Evolutionary conservation across 2,888 invertebrate genomes (phyloP).

Genomic region (Cheilosia vernalis): DNA sequence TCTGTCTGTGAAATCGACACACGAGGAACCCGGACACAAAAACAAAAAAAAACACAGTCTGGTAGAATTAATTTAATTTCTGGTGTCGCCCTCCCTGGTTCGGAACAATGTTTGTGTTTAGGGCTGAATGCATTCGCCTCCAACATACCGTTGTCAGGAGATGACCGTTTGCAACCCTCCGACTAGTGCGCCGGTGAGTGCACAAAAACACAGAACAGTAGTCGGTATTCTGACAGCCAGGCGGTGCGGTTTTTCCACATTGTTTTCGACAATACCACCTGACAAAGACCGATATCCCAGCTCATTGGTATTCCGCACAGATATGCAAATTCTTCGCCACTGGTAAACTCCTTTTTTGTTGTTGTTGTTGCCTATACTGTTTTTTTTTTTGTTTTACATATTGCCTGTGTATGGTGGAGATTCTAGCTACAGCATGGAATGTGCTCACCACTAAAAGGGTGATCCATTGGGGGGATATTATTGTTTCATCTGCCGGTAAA

Average conservation of each 20-base stretch:
- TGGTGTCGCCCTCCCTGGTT: conserved; percentile 34
- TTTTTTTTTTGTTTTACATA: conserved; percentile 39
- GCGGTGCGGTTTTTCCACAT: conserved; percentile 53
- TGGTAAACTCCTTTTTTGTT: conserved; percentile 46
- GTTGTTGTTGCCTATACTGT: conserved; percentile 32
- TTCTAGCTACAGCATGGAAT: conserved; percentile 53
- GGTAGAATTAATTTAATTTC: conserved; percentile 70
- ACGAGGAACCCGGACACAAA: conserved; percentile 34
- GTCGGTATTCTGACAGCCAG: conserved; percentile 48
- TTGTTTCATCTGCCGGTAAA: conserved; percentile 58
- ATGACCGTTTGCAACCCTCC: conserved; percentile 49
- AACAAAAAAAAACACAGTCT: conserved; percentile 44
- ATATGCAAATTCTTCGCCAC: conserved; percentile 76
- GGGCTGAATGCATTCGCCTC: conserved; percentile 63
- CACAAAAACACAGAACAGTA: conserved; percentile 43
- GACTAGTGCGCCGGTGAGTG: conserved; percentile 24
- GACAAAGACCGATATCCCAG: conserved; percentile 65
- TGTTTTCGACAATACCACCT: conserved; percentile 66
- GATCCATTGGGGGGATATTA: conserved; percentile 45
- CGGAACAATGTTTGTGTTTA: conserved; percentile 63
- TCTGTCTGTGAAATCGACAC: conserved; percentile 54
- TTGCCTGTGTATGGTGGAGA: conserved; percentile 52
- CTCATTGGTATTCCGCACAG: conserved; percentile 76
- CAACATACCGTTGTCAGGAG: conserved; percentile 15
- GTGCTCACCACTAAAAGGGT: conserved; percentile 42